Evolutionary conservation across 2,113 vertebrate genomes (phyloP).

Genomic region (Blennius ocellaris): DNA sequence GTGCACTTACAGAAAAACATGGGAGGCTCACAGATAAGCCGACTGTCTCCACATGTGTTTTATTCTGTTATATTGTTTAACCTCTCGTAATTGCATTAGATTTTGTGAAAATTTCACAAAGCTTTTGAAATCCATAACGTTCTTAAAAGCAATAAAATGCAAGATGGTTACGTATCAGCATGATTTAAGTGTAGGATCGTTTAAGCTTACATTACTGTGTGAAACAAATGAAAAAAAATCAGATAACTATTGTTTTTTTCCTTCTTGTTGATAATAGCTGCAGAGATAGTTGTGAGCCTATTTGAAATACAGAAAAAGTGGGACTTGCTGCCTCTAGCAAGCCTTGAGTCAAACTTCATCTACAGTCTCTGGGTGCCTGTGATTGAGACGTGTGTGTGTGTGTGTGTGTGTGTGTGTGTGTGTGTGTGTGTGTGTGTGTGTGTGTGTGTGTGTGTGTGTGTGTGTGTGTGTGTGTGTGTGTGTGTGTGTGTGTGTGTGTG

Average conservation of each 20-base stretch:
- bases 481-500: neutral
- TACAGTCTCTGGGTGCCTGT: constrained; percentile 26
- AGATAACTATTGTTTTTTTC: constrained; percentile 6
- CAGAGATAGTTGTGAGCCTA: constrained; percentile 13
- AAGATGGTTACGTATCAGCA: constrained; percentile 13
- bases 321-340: constrained; percentile 30
- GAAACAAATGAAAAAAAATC: neutral
- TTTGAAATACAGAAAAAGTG: constrained; percentile 13
- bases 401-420: neutral
- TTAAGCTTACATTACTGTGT: constrained; percentile 10
- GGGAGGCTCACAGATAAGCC: constrained; percentile 13
- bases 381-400: constrained; percentile 34
- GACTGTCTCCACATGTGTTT: constrained; percentile 6
- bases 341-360: constrained; percentile 29
- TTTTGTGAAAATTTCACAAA: constrained; percentile 2
- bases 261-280: constrained; percentile 32
- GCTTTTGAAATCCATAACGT: constrained; percentile 11
- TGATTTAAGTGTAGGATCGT: constrained; percentile 19
- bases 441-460: constrained; percentile 1
- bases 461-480: neutral
- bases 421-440: neutral
- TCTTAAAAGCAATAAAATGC: neutral
- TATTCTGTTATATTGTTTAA: neutral
- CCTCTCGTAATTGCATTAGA: neutral
- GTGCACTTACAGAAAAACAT: neutral